Evolutionary conservation across 2,113 vertebrate genomes (phyloP), one percentile per base, ranked within the genome.

Genomic region (Irena cyanogastra): DNA sequence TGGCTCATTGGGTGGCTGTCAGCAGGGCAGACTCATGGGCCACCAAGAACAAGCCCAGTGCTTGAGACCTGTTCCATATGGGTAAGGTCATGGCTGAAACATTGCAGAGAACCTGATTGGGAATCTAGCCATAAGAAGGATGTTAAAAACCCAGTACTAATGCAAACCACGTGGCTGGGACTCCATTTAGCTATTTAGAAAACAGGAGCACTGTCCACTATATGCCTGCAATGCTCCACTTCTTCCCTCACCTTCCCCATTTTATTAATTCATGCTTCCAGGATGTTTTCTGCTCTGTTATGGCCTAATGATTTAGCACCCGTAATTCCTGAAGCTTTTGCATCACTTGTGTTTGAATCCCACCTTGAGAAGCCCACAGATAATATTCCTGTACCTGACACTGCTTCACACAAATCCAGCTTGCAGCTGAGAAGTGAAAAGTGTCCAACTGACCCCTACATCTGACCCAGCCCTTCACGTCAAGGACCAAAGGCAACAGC

Each of bases 401-500:
- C 13, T 59, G 21, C 30, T 77, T 77, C 61, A 61, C 31, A 80
- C 26, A 72, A 57, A 77, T 63, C 28, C 52, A 91, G 56, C 76
- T 60, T 52, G 42, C 10, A 70, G 2, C 4, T 11, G 23, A 66
- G 56, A 87, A 70, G 22, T 35, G 31, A 21, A 63, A 93, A 83
- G 30, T 16, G 35, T 80, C 50, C 70, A 84, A 0, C 37, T 69
- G 74, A 68, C 53, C 50, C 65, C 23, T 75, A 28, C 12, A 30
- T 35, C 35, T 75, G 47, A 77, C 50, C 35, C 60, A 86, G 71
- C 7, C 42, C 41, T 87, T 76, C 33, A 65, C 0, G 0, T 41
- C 70, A 82, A 84, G 64, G 39, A 89, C 89, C 60, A 83, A 83
- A 89, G 71, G 47, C 52, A 77, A 74, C 11, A 77, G 76, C 64